These are phyloP conservation scores for Calephelis nemesis DNA, from an alignment of 1,140 invertebrate genomes.

Conservation along the genomic window DNA sequence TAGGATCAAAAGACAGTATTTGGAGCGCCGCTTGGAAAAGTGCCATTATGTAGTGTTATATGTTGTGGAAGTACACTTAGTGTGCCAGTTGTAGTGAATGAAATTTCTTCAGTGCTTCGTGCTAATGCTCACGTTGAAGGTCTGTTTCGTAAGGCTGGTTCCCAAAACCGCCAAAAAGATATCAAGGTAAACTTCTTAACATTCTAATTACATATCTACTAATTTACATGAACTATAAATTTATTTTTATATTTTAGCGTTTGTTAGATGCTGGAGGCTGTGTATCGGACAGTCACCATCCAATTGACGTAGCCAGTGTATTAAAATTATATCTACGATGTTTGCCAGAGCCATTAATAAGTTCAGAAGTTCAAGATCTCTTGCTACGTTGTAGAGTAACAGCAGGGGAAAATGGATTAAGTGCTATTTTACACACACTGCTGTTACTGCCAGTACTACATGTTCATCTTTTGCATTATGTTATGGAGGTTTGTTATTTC, in stretches of 20 bases:
- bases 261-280: conserved; percentile 83
- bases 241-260: conserved; percentile 63
- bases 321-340: conserved; percentile 91
- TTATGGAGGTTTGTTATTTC: conserved; percentile 69
- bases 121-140: conserved; percentile 87
- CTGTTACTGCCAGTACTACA: conserved; percentile 72
- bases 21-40: conserved; percentile 80
- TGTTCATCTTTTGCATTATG: conserved; percentile 75
- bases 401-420: conserved; percentile 62
- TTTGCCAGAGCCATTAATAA: conserved; percentile 90
- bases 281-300: conserved; percentile 83
- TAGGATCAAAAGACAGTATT: conserved; percentile 81
- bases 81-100: conserved; percentile 87
- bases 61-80: conserved; percentile 82
- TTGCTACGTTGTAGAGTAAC: conserved; percentile 84
- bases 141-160: conserved; percentile 91
- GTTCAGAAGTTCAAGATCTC: conserved; percentile 84
- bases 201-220: not conserved
- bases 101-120: conserved; percentile 84
- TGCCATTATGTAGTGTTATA: conserved; percentile 78
- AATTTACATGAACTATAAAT: not conserved
- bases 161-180: conserved; percentile 88
- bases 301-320: conserved; percentile 90
- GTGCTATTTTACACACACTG: conserved; percentile 67
- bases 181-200: conserved; percentile 80